These are phyloP conservation scores for Onychorhynchus coronatus DNA, from an alignment of 2,113 vertebrate genomes.

Conservation along the genomic window DNA sequence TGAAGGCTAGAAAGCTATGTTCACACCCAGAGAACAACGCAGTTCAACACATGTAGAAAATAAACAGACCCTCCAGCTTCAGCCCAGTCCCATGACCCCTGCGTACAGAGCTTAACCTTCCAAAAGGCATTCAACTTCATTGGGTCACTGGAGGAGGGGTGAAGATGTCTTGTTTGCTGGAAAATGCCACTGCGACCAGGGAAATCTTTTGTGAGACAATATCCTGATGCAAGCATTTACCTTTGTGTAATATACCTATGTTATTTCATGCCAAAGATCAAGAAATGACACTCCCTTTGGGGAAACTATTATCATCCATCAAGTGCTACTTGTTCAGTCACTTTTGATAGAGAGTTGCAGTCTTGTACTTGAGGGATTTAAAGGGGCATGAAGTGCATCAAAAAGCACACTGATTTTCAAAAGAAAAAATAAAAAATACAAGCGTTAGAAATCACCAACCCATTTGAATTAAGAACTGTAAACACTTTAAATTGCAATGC, in stretches of 20 bases:
- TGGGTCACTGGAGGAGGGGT: conserved; percentile 38
- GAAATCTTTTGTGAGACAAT: neutral
- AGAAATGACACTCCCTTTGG: neutral
- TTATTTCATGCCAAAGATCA: conserved; percentile 21
- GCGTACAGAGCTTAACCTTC: conserved; percentile 54
- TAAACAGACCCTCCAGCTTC: conserved; percentile 33
- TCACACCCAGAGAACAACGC: conserved; percentile 28
- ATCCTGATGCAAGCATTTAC: conserved; percentile 15
- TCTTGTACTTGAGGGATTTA: neutral
- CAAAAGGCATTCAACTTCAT: neutral
- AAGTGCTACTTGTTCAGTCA: neutral
- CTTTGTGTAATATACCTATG: neutral
- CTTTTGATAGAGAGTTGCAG: neutral
- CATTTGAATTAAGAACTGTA: neutral
- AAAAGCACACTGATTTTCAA: neutral
- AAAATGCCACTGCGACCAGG: conserved; percentile 13
- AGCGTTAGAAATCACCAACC: neutral
- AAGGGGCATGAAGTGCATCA: neutral
- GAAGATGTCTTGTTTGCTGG: conserved; percentile 21
- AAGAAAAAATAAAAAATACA: neutral
- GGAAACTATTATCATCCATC: neutral
- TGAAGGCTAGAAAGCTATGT: conserved; percentile 14
- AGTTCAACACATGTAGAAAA: conserved; percentile 53
- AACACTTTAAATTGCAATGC: neutral
- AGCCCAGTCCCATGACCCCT: conserved; percentile 50